These are phyloP conservation scores for Caenorhabditis afra DNA, from an alignment of 2,888 invertebrate species.

Conservation along the genomic window DNA sequence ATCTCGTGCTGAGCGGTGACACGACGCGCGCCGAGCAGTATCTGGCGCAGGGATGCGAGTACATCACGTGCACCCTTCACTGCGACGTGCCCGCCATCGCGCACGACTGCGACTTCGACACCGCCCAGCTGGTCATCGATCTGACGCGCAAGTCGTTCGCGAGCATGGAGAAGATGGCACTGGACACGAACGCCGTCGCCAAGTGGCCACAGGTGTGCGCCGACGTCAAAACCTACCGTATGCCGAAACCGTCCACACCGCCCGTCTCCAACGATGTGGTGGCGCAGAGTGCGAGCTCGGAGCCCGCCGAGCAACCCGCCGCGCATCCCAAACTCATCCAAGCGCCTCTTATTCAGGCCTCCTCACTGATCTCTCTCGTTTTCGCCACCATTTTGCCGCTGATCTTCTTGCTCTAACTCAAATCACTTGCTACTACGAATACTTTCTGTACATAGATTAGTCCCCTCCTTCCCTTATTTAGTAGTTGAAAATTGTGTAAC, in stretches of 20 bases:
- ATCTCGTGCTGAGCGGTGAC: conserved; percentile 77
- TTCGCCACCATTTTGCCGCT: conserved; percentile 21
- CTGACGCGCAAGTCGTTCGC: conserved; percentile 70
- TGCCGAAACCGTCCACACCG: conserved; percentile 68
- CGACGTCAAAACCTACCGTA: conserved; percentile 76
- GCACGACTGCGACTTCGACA: conserved; percentile 74
- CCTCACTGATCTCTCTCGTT: conserved; percentile 16
- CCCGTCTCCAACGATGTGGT: conserved; percentile 56
- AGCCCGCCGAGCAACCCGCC: conserved; percentile 10
- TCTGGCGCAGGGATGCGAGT: conserved; percentile 77
- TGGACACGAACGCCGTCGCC: conserved; percentile 77
- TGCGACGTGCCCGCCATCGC: conserved; percentile 78
- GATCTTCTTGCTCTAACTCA: conserved; percentile 24
- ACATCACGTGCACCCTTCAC: conserved; percentile 78
- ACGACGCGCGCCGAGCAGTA: conserved; percentile 76
- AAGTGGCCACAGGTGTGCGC: conserved; percentile 78
- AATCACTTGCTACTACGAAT: neutral
- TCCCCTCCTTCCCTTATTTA: neutral
- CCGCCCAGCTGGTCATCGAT: conserved; percentile 75
- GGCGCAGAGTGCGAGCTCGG: conserved; percentile 51
- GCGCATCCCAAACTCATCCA: conserved; percentile 43
- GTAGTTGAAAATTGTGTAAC: neutral
- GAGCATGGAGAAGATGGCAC: conserved; percentile 77
- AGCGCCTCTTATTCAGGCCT: conserved; percentile 39
- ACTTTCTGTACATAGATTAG: conserved; percentile 52